These are phyloP conservation scores for Oxycera nigricornis DNA, from an alignment of 2,888 invertebrate species.

Conservation along the genomic window DNA sequence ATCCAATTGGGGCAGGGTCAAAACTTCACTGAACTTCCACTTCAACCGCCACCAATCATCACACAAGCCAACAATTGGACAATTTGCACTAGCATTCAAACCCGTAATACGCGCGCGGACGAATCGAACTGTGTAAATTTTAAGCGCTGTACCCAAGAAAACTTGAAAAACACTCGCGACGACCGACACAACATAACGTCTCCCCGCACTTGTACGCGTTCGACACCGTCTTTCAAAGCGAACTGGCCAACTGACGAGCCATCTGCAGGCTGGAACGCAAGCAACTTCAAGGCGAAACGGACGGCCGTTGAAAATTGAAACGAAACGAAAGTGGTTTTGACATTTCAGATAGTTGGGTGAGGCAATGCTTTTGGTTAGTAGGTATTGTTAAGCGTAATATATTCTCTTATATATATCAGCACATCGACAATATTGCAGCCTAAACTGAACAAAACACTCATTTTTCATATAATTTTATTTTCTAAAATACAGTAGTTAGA, in stretches of 20 bases:
- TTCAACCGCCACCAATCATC: background rate
- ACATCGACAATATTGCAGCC: too few species aligned
- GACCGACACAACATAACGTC: background rate
- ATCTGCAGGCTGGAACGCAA: background rate
- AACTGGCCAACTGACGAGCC: conserved; percentile 30
- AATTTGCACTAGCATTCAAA: background rate
- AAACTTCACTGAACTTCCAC: conserved; percentile 1
- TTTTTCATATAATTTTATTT: too few species aligned
- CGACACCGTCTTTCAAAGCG: conserved; percentile 26
- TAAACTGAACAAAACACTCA: too few species aligned
- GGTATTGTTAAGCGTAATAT: too few species aligned
- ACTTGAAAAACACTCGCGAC: conserved; percentile 19
- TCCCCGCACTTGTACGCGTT: conserved; percentile 3
- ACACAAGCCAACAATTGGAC: background rate
- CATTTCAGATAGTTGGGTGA: background rate
- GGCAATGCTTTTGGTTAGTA: too few species aligned
- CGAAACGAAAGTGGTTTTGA: background rate
- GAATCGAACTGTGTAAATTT: background rate
- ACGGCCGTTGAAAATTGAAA: background rate
- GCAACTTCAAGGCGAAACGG: conserved; percentile 21
- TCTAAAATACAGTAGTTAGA: too few species aligned
- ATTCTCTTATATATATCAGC: too few species aligned
- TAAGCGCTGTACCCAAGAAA: background rate
- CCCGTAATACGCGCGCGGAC: conserved; percentile 14
- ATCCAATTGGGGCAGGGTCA: conserved; percentile 9